Conservation (phyloP, 2,888 invertebrate genomes). For the Drosophila greeni region DNA sequence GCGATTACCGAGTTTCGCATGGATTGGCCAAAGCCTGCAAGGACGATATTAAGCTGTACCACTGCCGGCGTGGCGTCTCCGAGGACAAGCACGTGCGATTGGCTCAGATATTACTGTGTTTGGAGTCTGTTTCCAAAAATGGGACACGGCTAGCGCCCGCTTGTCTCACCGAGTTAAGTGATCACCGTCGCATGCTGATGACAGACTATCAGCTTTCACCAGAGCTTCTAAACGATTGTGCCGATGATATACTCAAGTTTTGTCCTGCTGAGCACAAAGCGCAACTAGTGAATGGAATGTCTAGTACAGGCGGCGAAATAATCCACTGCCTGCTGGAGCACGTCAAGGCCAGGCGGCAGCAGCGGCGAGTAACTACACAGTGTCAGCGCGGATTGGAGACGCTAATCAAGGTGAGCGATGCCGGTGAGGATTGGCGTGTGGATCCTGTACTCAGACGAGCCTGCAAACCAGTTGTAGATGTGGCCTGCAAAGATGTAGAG, state of each 20-base stretch:
- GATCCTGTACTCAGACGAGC: slow-evolving; percentile 93
- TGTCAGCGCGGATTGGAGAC: slow-evolving; percentile 90
- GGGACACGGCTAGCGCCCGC: slow-evolving; percentile 86
- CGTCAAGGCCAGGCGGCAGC: slow-evolving; percentile 82
- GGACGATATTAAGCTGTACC: slow-evolving; percentile 91
- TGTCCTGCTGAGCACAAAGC: slow-evolving; percentile 85
- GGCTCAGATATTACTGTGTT: slow-evolving; percentile 93
- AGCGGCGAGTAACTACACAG: slow-evolving; percentile 83
- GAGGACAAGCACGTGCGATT: slow-evolving; percentile 90
- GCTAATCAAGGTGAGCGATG: slow-evolving; percentile 91
- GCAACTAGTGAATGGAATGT: slow-evolving; percentile 60
- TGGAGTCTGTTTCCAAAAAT: slow-evolving; percentile 88
- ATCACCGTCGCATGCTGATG: slow-evolving; percentile 94
- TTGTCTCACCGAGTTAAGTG: slow-evolving; percentile 93
- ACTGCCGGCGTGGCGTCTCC: slow-evolving; percentile 89
- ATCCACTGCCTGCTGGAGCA: slow-evolving; percentile 97
- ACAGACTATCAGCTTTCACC: slow-evolving; percentile 96
- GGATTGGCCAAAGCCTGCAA: slow-evolving; percentile 93
- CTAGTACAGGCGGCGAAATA: slow-evolving; percentile 86
- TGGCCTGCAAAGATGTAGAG: slow-evolving; percentile 85
- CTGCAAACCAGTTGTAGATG: slow-evolving; percentile 90
- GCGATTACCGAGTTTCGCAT: slow-evolving; percentile 93
- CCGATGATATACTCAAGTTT: slow-evolving; percentile 87
- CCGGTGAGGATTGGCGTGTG: slow-evolving; percentile 96
- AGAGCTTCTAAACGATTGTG: slow-evolving; percentile 92